phyloP scores from a whole-genome alignment of 2,113 vertebrate genomes.

The Neolamprologus sp. region DNA sequence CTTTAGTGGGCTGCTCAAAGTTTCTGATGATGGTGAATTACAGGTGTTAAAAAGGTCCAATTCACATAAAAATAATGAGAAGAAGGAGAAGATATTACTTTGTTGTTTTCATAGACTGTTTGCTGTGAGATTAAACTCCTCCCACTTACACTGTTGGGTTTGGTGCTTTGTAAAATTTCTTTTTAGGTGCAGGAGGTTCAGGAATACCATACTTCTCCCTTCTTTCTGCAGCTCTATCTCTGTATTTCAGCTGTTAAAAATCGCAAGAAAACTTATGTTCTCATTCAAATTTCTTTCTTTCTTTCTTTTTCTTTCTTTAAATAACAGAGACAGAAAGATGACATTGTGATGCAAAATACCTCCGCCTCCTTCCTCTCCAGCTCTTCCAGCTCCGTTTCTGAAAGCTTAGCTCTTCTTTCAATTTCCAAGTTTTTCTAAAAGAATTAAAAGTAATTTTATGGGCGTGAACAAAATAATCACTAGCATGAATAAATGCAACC shows the following conservation, averaged over 20 bases:
- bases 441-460: background rate
- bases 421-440: constrained; percentile 92
- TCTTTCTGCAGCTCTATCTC: constrained; percentile 90
- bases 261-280: background rate
- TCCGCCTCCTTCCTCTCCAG: constrained; percentile 87
- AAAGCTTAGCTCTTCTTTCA: constrained; percentile 79
- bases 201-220: constrained; percentile 91
- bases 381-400: constrained; percentile 86
- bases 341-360: constrained; percentile 56
- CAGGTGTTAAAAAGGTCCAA: background rate
- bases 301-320: background rate
- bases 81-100: background rate
- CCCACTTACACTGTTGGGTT: constrained; percentile 11
- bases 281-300: background rate
- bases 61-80: background rate
- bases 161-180: constrained; percentile 78
- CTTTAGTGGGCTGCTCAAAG: constrained; percentile 92
- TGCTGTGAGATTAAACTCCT: background rate
- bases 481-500: background rate
- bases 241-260: constrained; percentile 83
- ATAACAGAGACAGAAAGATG: background rate
- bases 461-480: background rate
- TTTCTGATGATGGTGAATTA: constrained; percentile 65
- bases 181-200: constrained; percentile 87
- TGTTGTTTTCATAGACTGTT: background rate